Base-by-base conservation (phyloP, 2,888 invertebrate species). In the Lasioglossum malachurum region DNA sequence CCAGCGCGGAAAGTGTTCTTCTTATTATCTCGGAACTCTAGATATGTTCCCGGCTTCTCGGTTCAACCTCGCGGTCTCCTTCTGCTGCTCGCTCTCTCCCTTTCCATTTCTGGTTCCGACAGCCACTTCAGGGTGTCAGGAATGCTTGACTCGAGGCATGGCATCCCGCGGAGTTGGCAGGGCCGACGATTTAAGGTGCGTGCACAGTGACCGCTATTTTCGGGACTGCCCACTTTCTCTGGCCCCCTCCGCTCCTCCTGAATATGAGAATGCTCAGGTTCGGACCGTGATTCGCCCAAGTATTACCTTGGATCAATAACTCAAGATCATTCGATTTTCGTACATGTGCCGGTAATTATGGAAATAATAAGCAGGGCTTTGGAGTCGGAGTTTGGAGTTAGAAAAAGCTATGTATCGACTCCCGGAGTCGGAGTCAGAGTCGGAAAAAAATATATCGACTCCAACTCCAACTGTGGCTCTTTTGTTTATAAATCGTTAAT, bases 81-180 rank as follows among this genome's bases (percentile, higher is more conserved):
- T 78, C 82, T 83, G 49, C 79, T 53, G 76, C 86, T 87, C 76
- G 49, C 73, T 83, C 80, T 84, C 87, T 88, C 88, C 80, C 90
- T 74, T 89, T 91, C 89, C 91, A 91, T 89, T 91, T 91, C 91
- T 91, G 89, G 89, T 91, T 91, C 91, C 91, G 92, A 90, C 92
- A 89, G 91, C 88, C 91, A 91, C 91, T 91, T 91, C 91, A 91
- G 91, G 86, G 91, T 91, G 91, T 91, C 91, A 91, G 91, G 91
- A 90, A 91, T 91, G 91, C 88, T 86, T 78, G 91, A 89, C 90
- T 91, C 91, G 91, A 89, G 80, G 87, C 89, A 89, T 82, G 91
- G 91, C 91, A 90, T 91, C 91, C 91, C 91, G 91, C 87, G 80
- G 90, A 91, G 91, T 91, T 91, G 91, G 91, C 91, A 91, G 82